phyloP scores from a whole-genome alignment of 2,113 vertebrate genomes.

The Prinia subflava region DNA sequence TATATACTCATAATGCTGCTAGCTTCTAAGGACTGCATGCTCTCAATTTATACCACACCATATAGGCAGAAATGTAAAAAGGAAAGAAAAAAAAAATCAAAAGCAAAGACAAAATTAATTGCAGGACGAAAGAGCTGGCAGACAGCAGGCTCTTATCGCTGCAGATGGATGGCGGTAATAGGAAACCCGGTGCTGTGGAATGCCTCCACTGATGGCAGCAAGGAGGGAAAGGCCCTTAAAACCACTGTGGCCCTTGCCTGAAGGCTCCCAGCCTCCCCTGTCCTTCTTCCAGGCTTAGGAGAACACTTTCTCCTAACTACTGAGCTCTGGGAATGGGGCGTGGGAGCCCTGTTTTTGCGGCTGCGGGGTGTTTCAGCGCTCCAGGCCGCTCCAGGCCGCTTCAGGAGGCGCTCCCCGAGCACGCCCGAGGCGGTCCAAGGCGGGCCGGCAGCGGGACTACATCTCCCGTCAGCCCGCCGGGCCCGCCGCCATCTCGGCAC shows the following conservation, averaged over 20 bases:
- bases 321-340: background rate
- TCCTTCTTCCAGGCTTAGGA: background rate
- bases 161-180: too few species aligned
- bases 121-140: background rate
- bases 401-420: rapidly evolving
- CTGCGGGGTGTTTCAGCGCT: rapidly evolving
- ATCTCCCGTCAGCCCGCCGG: background rate
- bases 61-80: background rate
- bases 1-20: background rate
- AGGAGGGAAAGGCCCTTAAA: rapidly evolving
- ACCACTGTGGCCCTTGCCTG: too few species aligned
- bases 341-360: rapidly evolving
- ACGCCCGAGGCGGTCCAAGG: rapidly evolving
- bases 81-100: too few species aligned
- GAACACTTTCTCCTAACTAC: too few species aligned
- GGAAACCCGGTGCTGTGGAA: background rate
- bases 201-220: background rate
- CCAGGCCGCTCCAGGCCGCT: rapidly evolving
- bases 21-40: background rate
- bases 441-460: background rate
- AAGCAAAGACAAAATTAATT: background rate
- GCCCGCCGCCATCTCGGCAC: background rate
- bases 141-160: background rate
- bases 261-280: too few species aligned
- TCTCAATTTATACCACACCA: background rate